A percentile compares a stretch with the other conserved stretches of the same genome.
phyloP scores from a whole-genome alignment of 1,140 invertebrate genomes.

The Drosophila serrata region DNA sequence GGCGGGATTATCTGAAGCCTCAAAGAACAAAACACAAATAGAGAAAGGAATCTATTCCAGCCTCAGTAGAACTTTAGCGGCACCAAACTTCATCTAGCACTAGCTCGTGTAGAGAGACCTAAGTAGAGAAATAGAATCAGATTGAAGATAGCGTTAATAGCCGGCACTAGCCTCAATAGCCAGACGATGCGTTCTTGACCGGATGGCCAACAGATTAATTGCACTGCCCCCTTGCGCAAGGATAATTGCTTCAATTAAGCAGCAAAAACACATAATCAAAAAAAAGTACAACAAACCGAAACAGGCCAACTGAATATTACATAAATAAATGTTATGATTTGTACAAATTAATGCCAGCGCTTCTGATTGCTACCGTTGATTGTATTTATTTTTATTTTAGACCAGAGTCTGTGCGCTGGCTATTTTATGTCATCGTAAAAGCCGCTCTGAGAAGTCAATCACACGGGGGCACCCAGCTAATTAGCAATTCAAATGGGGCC shows the following conservation, averaged over 20 bases:
- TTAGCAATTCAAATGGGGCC: conserved; percentile 50
- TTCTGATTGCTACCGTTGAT: conserved; percentile 52
- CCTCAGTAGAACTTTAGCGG: conserved; percentile 35
- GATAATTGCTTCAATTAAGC: conserved; percentile 81
- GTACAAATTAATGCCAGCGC: conserved; percentile 36
- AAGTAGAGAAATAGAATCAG: conserved; percentile 21
- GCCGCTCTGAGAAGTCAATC: conserved; percentile 28
- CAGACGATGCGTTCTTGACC: conserved; percentile 59
- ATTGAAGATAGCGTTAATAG: conserved; percentile 35
- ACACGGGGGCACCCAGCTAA: conserved; percentile 26
- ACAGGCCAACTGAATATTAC: conserved; percentile 41
- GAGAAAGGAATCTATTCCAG: conserved; percentile 5
- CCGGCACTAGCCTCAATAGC: conserved; percentile 50
- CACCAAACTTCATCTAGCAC: conserved; percentile 20
- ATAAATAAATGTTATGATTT: conserved; percentile 58
- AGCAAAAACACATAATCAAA: conserved; percentile 55
- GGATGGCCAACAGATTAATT: conserved; percentile 41
- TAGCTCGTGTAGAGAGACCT: conserved; percentile 20
- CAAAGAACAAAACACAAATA: neutral
- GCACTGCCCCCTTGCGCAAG: conserved; percentile 65
- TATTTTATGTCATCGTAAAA: conserved; percentile 58
- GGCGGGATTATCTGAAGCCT: neutral
- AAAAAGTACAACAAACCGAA: conserved; percentile 28
- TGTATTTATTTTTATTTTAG: conserved; percentile 28
- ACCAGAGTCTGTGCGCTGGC: conserved; percentile 8